A percentile compares a stretch with the other conserved stretches of the same genome.
phyloP scores from a whole-genome alignment of 2,113 vertebrate species.

The Pseudopipra pipra region DNA sequence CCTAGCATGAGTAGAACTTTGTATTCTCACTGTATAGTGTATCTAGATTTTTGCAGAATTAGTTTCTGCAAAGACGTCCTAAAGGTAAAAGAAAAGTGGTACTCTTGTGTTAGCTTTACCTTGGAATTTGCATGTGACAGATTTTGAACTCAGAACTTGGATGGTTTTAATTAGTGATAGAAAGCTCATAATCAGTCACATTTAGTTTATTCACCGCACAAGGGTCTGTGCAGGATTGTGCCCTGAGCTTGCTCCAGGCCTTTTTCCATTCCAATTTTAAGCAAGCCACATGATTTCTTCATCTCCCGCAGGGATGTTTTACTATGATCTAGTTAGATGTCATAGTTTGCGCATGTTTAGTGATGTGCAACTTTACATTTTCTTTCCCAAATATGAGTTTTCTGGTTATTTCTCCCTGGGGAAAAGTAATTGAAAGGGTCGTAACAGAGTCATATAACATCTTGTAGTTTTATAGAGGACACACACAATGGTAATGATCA shows the following conservation, averaged over 20 bases:
- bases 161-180: conserved; percentile 3
- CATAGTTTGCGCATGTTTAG: conserved; percentile 46
- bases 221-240: conserved; percentile 16
- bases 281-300: conserved; percentile 45
- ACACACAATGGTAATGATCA: not conserved
- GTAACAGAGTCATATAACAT: not conserved
- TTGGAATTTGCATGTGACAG: not conserved
- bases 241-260: conserved; percentile 23
- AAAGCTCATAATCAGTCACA: conserved; percentile 25
- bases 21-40: not conserved
- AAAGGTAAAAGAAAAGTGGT: not conserved
- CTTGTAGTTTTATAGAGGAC: not conserved
- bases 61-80: not conserved
- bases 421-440: conserved; percentile 10
- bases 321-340: conserved; percentile 55
- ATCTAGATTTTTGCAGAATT: not conserved
- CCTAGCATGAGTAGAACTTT: not conserved
- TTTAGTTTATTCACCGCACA: conserved; percentile 37
- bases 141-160: not conserved
- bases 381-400: not conserved
- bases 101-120: not conserved
- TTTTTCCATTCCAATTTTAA: conserved; percentile 65
- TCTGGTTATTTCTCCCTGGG: not conserved
- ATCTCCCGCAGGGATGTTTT: conserved; percentile 24
- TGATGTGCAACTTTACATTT: conserved; percentile 33